A percentile compares a stretch with the other conserved stretches of the same genome.
These are phyloP conservation scores for Tragelaphus buxtoni DNA, from an alignment of 2,113 vertebrate genomes.

Conservation along the genomic window DNA sequence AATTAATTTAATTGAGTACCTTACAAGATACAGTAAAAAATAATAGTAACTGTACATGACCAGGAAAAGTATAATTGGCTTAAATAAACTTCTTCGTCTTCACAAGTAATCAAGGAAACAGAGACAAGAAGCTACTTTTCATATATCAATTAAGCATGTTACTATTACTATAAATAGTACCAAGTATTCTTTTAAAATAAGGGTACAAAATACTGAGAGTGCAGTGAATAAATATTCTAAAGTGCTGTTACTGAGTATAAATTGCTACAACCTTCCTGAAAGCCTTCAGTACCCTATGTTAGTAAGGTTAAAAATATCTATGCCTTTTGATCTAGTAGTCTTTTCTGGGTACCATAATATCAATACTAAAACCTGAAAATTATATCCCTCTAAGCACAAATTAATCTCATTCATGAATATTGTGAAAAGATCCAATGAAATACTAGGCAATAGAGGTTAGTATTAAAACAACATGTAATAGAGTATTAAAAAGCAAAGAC, in stretches of 20 bases:
- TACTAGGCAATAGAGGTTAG: not conserved
- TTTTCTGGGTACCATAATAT: not conserved
- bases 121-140: not conserved
- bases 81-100: not conserved
- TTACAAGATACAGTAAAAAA: not conserved
- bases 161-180: not conserved
- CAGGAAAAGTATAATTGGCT: not conserved
- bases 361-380: not conserved
- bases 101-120: not conserved
- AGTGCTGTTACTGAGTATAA: not conserved
- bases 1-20: not conserved
- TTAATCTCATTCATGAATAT: not conserved
- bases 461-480: not conserved
- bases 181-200: not conserved
- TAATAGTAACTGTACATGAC: not conserved
- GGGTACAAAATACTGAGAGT: not conserved
- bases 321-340: not conserved
- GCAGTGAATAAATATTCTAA: conserved; percentile 23
- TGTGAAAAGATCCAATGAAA: not conserved
- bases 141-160: not conserved
- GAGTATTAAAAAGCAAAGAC: not conserved
- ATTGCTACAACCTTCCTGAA: not conserved
- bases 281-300: not conserved
- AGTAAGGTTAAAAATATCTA: not conserved
- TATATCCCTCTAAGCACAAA: not conserved